Base-by-base conservation (phyloP, 2,113 vertebrate species). In the Arothron firmamentum region DNA sequence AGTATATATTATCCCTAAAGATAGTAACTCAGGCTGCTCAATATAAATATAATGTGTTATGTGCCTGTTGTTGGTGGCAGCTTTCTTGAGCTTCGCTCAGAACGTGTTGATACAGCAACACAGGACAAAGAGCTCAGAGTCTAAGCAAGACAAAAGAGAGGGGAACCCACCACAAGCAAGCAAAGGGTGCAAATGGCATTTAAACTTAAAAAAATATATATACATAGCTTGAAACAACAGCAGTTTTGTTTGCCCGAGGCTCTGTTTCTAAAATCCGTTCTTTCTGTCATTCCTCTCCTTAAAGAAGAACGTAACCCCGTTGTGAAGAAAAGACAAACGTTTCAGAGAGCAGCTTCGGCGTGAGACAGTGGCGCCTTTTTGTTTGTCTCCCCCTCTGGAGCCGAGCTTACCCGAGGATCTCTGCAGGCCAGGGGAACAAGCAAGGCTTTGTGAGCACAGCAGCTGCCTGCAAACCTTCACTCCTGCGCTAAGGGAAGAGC, bases 391-490 rank as follows among this genome's bases (percentile, higher is more conserved):
- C 82, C 82, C 75, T 82, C 82, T 85, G 83, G 87, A 89, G 84
- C 92, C 90, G 85, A 77, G 85, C 67, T 74, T 88, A 89, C 92
- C 92, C 87, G 71, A 91, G 88, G 89, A 93, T 88, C 86, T 92
- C 87, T 88, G 81, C 72, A 86, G 87, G 88, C 91, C 91, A 59
- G 81, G 52, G 84, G 84, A 93, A 94, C 90, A 95, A 93, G 90
- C 86, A 80, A 72, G 62, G 64, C 88, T 92, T 90, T 94, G 91
- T 93, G 80, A 84, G 83, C 84, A 71, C 65, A 85, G 77, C 71
- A 88, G 88, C 78, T 83, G 67, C 73, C 84, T 81, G 75, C 80
- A 75, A 87, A 87, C 78, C 72, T 81, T 63, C 74, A 74, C 82
- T 89, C 79, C 72, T 65, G 74, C 6, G 72, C 56, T 85, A 84